Evolutionary conservation across 2,797 vertebrate species (phyloP).

Genomic region (Darevskia mixta): DNA sequence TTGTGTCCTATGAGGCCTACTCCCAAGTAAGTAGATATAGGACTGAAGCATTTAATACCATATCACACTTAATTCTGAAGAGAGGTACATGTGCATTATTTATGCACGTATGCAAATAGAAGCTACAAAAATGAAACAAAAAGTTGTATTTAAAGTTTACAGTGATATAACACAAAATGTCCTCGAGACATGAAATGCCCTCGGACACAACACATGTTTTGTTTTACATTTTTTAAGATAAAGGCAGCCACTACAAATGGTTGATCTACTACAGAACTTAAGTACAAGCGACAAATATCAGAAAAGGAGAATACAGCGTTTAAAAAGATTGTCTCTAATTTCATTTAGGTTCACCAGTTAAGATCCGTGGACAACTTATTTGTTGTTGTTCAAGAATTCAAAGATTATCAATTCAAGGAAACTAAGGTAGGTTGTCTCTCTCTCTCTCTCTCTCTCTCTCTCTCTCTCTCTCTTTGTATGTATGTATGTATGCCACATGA

Average conservation of each 20-base stretch:
- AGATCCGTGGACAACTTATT: constrained; percentile 97
- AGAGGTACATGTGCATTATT: not conserved
- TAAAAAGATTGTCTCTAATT: not conserved
- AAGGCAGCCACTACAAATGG: not conserved
- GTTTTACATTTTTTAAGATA: not conserved
- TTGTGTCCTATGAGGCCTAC: not conserved
- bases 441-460: too few species aligned
- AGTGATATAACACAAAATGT: not conserved
- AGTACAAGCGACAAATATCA: not conserved
- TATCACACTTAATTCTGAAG: not conserved
- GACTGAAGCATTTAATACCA: not conserved
- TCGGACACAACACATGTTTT: not conserved
- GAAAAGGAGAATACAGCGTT: not conserved
- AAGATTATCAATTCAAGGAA: constrained; percentile 90
- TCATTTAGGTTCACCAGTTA: constrained; percentile 88
- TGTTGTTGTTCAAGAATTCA: constrained; percentile 91
- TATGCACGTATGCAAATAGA: not conserved
- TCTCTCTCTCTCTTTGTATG: accelerated
- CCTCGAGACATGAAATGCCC: not conserved
- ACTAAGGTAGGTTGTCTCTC: constrained; percentile 84
- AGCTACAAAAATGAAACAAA: not conserved
- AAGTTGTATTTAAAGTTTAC: not conserved
- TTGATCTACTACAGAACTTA: not conserved
- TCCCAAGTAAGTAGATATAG: not conserved
- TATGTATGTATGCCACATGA: not conserved